Conservation (phyloP, 2,888 invertebrate species). For the Machimus rusticus region DNA sequence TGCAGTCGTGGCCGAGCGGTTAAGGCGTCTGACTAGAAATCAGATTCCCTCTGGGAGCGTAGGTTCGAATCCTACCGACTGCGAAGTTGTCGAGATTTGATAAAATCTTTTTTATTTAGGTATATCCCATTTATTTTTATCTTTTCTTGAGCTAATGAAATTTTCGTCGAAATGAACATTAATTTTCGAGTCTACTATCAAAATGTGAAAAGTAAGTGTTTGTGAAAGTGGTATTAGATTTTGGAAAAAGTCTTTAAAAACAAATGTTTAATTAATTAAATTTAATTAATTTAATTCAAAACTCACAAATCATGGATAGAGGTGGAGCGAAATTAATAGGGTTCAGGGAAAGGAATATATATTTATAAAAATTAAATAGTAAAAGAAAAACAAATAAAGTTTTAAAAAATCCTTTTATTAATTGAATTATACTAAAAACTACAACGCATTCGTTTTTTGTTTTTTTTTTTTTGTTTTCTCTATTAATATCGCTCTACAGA, state of each 20-base stretch:
- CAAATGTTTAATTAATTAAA: no score
- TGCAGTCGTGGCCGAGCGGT: constrained; percentile 50
- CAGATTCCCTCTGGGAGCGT: constrained; percentile 52
- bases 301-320: no score
- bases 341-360: not conserved
- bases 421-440: constrained; percentile 32
- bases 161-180: no score
- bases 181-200: no score
- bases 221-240: no score
- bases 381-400: constrained; percentile 10
- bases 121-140: no score
- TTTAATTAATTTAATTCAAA: no score
- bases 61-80: constrained; percentile 54
- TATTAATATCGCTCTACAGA: constrained; percentile 34
- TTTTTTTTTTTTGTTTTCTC: not conserved
- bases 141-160: no score
- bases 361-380: not conserved
- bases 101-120: not conserved
- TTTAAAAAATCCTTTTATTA: constrained; percentile 34
- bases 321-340: not conserved
- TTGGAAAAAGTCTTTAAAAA: no score
- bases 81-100: constrained; percentile 38
- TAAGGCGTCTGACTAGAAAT: constrained; percentile 51
- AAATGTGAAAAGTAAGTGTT: no score
- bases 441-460: constrained; percentile 33